Conservation (phyloP, 2,888 invertebrate genomes). For the Microplitis manilae region DNA sequence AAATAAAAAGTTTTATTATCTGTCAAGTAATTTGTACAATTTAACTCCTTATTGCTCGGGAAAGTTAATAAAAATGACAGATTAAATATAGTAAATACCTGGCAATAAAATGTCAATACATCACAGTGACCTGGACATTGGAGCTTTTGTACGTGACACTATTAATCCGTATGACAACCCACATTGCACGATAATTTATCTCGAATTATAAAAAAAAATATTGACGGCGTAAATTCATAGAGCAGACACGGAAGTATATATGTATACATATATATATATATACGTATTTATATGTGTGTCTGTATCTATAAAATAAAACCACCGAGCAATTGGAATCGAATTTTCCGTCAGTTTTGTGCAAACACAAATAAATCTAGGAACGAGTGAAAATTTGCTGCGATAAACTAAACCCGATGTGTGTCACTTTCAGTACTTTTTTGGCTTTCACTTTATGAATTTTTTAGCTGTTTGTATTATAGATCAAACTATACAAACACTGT, state of each 20-base stretch:
- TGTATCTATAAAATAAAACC: neutral
- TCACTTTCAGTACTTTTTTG: neutral
- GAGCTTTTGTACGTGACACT: constrained; percentile 1
- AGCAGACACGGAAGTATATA: neutral
- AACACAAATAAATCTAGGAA: neutral
- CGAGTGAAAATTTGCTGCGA: neutral
- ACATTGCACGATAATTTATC: neutral
- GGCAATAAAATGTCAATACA: neutral
- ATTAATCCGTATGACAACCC: neutral
- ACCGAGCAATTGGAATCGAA: constrained; percentile 1
- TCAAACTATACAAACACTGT: neutral
- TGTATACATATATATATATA: neutral
- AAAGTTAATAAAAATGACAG: neutral
- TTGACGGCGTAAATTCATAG: neutral
- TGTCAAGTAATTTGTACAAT: neutral
- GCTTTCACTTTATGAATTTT: neutral
- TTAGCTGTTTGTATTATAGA: neutral
- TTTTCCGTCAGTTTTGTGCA: neutral
- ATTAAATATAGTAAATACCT: neutral
- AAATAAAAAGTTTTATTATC: neutral
- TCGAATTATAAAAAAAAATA: neutral
- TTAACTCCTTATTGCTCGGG: neutral
- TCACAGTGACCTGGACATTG: neutral
- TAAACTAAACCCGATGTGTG: neutral
- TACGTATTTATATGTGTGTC: neutral